These are phyloP conservation scores for Alca torda DNA, from an alignment of 2,797 vertebrate genomes.

Conservation along the genomic window DNA sequence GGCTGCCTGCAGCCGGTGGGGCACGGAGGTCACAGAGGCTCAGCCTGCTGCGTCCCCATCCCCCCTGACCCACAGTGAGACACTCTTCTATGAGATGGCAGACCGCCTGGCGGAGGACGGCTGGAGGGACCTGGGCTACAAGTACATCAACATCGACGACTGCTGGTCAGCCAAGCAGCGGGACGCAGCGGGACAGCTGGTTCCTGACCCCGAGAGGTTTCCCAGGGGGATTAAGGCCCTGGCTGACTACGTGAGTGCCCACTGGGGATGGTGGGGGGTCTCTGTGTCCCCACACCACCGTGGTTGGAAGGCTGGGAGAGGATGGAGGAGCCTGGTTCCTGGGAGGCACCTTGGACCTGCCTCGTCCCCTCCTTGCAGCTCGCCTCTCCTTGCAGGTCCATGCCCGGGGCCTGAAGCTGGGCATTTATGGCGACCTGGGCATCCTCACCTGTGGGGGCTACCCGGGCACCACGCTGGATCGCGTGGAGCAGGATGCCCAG, in stretches of 20 bases:
- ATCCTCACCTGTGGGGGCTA: slow-evolving; percentile 86
- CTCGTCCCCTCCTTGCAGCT: background rate
- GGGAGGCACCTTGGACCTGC: background rate
- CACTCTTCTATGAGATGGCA: slow-evolving; percentile 91
- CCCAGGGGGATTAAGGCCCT: slow-evolving; percentile 86
- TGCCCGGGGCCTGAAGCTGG: slow-evolving; percentile 88
- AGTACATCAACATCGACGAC: slow-evolving; percentile 92
- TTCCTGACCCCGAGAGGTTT: slow-evolving; percentile 88
- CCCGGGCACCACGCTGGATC: slow-evolving; percentile 87
- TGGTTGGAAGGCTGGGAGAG: background rate
- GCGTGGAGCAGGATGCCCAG: slow-evolving; percentile 81
- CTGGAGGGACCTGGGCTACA: slow-evolving; percentile 91
- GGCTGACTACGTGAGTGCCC: slow-evolving; percentile 82
- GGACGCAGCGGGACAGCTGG: slow-evolving; percentile 78
- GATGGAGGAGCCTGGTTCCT: background rate
- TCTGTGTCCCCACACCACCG: background rate
- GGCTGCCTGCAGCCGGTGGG: background rate
- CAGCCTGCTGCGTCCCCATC: background rate
- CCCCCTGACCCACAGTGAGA: slow-evolving; percentile 69
- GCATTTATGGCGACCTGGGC: slow-evolving; percentile 92
- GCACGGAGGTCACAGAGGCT: background rate
- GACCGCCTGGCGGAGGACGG: slow-evolving; percentile 88
- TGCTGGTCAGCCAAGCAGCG: slow-evolving; percentile 89
- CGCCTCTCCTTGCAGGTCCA: slow-evolving; percentile 75
- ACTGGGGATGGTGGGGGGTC: background rate